Percentiles rank a stretch among this genome's conserved stretches.
Evolutionary conservation across 2,113 vertebrate genomes (phyloP).

Genomic region (Atherinomorus stipes): DNA sequence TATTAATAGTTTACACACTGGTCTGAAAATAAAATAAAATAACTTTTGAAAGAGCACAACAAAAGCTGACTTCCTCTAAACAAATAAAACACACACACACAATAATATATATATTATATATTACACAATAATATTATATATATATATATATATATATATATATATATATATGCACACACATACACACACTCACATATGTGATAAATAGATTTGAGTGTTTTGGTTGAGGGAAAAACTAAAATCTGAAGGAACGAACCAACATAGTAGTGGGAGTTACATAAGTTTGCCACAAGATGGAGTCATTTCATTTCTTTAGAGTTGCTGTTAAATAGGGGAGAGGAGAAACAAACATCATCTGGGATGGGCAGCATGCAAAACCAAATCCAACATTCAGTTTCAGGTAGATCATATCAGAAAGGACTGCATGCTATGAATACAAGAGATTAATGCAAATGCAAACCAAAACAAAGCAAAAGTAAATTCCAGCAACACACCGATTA

Average conservation of each 20-base stretch:
- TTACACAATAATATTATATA: no score
- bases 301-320: conserved; percentile 22
- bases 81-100: no score
- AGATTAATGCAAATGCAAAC: background rate
- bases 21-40: no score
- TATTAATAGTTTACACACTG: no score
- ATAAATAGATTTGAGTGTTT: no score
- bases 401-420: conserved; percentile 9
- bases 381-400: conserved; percentile 29
- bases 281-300: conserved; percentile 58
- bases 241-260: background rate
- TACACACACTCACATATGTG: no score
- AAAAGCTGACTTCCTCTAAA: no score
- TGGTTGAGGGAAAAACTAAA: background rate
- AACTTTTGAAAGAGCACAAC: no score
- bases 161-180: no score
- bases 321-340: conserved; percentile 11
- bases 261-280: conserved; percentile 50
- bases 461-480: background rate
- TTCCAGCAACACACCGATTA: conserved; percentile 1
- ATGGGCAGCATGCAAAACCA: conserved; percentile 61
- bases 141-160: no score
- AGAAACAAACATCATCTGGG: conserved; percentile 46
- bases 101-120: no score
- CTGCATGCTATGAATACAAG: conserved; percentile 42